A percentile compares a stretch with the other conserved stretches of the same genome.
phyloP scores from a whole-genome alignment of 2,113 vertebrate genomes.

The Micromys minutus region DNA sequence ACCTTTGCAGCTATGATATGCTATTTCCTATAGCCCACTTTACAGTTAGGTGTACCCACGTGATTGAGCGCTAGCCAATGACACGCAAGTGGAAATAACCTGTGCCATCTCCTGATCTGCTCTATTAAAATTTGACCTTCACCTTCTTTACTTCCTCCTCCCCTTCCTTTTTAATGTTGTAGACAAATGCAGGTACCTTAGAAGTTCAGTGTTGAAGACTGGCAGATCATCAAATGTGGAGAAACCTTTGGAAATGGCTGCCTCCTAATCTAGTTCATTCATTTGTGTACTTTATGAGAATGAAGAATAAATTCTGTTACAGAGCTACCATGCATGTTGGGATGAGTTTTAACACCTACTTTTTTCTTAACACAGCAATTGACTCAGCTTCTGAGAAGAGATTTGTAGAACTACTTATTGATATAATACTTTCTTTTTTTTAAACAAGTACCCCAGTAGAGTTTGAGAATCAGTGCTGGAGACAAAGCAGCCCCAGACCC shows the following conservation, averaged over 20 bases:
- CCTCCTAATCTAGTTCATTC: background rate
- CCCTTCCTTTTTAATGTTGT: background rate
- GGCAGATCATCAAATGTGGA: background rate
- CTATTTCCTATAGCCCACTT: slow-evolving; percentile 22
- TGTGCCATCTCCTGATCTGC: background rate
- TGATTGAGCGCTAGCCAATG: background rate
- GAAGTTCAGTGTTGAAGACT: background rate
- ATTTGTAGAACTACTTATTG: slow-evolving; percentile 32
- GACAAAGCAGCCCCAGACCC: background rate
- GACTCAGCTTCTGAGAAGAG: background rate
- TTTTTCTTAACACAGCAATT: background rate
- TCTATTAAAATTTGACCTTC: background rate
- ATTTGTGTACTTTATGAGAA: background rate
- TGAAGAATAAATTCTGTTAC: slow-evolving; percentile 18
- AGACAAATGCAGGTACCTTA: background rate
- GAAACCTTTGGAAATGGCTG: background rate
- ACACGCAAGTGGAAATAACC: background rate
- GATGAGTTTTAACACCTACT: slow-evolving; percentile 12
- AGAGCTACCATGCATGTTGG: background rate
- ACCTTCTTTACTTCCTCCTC: background rate
- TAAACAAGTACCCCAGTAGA: background rate
- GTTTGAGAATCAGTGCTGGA: background rate
- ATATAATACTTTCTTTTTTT: background rate
- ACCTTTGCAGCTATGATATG: background rate
- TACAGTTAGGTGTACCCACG: background rate